phyloP scores from a whole-genome alignment of 35 echinoderm and acorn worm genomes.

The Ophiothrix spiculata region DNA sequence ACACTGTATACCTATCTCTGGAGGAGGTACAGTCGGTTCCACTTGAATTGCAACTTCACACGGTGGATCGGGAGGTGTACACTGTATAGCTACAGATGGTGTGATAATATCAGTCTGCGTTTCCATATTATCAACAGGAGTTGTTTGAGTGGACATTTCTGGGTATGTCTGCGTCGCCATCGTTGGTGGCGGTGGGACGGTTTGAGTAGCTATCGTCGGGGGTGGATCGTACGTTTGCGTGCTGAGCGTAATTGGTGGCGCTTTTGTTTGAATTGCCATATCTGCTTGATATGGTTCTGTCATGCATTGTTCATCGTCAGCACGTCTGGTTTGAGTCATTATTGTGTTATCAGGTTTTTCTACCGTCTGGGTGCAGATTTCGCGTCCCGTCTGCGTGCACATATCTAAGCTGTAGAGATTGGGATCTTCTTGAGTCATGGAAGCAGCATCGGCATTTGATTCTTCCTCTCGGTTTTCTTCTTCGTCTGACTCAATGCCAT shows the following conservation, averaged over 20 bases:
- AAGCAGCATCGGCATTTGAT: background rate
- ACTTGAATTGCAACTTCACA: conserved; percentile 35
- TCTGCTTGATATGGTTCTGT: conserved; percentile 96
- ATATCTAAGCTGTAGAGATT: conserved; percentile 75
- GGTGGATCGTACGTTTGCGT: conserved; percentile 87
- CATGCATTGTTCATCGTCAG: conserved; percentile 73
- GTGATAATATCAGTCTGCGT: conserved; percentile 72
- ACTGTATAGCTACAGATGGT: conserved; percentile 60
- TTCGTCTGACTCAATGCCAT: conserved; percentile 44
- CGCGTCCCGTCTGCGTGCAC: conserved; percentile 82
- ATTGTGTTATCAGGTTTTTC: conserved; percentile 77
- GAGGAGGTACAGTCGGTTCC: background rate
- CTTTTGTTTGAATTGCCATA: conserved; percentile 90
- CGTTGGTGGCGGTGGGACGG: conserved; percentile 41
- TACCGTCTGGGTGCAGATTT: conserved; percentile 69
- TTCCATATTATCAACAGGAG: conserved; percentile 48
- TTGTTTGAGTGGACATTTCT: conserved; percentile 70
- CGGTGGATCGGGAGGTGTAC: conserved; percentile 38
- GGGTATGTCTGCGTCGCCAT: conserved; percentile 83
- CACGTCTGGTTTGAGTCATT: conserved; percentile 76
- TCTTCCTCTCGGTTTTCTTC: conserved; percentile 58
- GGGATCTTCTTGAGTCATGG: conserved; percentile 49
- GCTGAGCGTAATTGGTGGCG: conserved; percentile 66
- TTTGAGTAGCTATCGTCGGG: conserved; percentile 55
- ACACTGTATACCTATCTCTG: background rate